These are phyloP conservation scores for Hymenopus coronatus DNA, from an alignment of 2,888 invertebrate species.

Conservation along the genomic window DNA sequence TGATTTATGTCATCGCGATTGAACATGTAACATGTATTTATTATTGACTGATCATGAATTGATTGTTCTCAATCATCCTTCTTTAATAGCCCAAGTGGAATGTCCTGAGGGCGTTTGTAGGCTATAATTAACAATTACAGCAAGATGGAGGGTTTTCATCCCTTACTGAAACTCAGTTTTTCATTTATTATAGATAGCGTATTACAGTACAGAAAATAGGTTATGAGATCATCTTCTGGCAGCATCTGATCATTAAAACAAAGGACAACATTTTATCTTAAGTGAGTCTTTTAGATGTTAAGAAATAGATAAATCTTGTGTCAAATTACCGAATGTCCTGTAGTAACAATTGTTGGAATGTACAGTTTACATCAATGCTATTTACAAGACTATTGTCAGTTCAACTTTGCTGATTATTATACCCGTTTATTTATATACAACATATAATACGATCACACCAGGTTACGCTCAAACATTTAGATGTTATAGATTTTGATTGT, in stretches of 20 bases:
- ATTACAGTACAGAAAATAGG: background rate
- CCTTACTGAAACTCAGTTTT: background rate
- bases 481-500: no score
- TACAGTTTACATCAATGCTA: no score
- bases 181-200: background rate
- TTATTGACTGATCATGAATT: background rate
- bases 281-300: background rate
- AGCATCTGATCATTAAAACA: no score
- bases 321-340: background rate
- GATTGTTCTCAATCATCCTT: background rate
- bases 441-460: no score
- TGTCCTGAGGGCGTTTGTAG: background rate
- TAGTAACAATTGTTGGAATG: background rate
- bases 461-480: no score
- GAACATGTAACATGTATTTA: background rate
- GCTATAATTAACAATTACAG: background rate
- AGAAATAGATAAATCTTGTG: background rate
- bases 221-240: no score
- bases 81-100: background rate
- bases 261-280: no score
- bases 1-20: conserved; percentile 6
- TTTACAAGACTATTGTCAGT: no score
- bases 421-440: no score
- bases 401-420: no score
- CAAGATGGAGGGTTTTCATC: background rate